A percentile compares a stretch with the other conserved stretches of the same genome.
phyloP scores from a whole-genome alignment of 1,140 invertebrate species.

The Gyrodactylus salaris region DNA sequence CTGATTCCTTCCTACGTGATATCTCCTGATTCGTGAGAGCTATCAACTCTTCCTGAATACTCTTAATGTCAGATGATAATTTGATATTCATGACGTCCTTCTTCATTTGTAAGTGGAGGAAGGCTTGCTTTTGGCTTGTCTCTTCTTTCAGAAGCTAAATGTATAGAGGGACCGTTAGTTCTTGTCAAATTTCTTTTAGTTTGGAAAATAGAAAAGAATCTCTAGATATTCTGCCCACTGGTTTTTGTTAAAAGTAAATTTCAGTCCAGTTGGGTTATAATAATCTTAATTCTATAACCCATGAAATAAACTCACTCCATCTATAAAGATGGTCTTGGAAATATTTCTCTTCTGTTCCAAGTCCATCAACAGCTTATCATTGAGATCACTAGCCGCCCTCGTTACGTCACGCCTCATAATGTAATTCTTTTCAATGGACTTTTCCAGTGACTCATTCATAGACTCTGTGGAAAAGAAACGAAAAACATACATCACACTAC shows the following conservation, averaged over 20 bases:
- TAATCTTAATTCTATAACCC: background rate
- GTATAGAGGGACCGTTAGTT: background rate
- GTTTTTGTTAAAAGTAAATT: background rate
- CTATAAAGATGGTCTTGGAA: too few relatives aligned
- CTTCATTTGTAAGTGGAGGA: background rate
- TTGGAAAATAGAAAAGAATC: background rate
- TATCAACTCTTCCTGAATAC: background rate
- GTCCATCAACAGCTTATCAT: too few relatives aligned
- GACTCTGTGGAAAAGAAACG: too few relatives aligned
- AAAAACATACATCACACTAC: too few relatives aligned
- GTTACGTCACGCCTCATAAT: too few relatives aligned
- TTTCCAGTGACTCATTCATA: too few relatives aligned
- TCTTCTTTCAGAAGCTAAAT: background rate
- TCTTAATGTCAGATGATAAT: background rate
- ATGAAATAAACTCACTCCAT: background rate
- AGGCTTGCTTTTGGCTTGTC: background rate
- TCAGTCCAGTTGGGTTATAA: background rate
- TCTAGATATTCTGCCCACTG: background rate
- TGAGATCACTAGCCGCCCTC: too few relatives aligned
- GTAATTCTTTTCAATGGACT: too few relatives aligned
- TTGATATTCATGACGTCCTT: background rate
- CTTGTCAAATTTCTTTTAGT: background rate
- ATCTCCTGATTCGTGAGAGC: background rate
- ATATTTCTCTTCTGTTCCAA: too few relatives aligned
- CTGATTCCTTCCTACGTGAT: background rate